Percentiles rank a stretch among this genome's conserved stretches.
These are phyloP conservation scores for Zosterops hypoxanthus DNA, from an alignment of 2,113 vertebrate species.

Conservation along the genomic window DNA sequence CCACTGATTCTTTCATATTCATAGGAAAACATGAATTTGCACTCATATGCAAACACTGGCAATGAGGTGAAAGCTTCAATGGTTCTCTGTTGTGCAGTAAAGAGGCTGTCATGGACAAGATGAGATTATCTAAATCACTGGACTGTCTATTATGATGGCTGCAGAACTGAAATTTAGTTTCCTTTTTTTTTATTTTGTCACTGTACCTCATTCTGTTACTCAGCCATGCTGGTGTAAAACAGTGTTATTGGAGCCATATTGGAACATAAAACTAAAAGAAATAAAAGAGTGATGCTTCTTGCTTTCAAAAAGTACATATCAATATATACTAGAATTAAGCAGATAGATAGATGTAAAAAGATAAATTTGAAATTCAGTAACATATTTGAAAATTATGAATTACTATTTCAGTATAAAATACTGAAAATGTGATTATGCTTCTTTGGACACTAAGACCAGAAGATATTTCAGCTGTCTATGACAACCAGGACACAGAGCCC, in stretches of 20 bases:
- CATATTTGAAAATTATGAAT: background rate
- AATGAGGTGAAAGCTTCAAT: background rate
- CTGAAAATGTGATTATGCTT: background rate
- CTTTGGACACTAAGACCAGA: background rate
- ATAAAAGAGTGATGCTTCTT: background rate
- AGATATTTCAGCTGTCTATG: background rate
- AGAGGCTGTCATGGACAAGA: background rate
- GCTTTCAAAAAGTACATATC: background rate
- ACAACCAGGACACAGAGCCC: background rate
- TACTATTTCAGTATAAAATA: background rate
- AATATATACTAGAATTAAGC: background rate
- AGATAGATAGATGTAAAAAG: background rate
- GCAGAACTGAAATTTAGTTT: background rate
- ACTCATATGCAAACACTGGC: background rate
- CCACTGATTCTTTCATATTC: background rate
- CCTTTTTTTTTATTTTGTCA: background rate
- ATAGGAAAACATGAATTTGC: background rate
- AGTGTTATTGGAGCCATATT: background rate
- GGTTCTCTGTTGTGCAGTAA: background rate
- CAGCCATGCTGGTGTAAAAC: background rate
- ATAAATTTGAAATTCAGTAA: background rate
- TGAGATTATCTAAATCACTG: background rate
- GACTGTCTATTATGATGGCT: background rate
- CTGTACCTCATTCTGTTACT: background rate
- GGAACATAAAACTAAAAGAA: background rate